Evolutionary conservation across 2,113 vertebrate species (phyloP).

Genomic region (Grantiella picta): DNA sequence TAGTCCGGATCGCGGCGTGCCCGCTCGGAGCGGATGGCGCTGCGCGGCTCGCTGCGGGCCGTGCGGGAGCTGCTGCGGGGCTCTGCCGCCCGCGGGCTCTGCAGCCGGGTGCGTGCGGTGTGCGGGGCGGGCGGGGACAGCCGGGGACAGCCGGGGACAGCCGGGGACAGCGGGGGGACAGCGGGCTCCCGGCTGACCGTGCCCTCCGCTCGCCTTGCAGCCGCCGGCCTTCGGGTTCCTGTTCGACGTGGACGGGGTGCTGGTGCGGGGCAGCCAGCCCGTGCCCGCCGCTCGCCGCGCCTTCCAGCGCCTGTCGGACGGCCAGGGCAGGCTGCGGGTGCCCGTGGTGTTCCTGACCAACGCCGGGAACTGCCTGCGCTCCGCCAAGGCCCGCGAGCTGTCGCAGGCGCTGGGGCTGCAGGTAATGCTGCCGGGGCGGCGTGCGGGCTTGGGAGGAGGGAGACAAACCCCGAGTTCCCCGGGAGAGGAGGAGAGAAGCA

Average conservation of each 20-base stretch:
- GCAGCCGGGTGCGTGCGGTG: too few species aligned
- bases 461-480: neutral
- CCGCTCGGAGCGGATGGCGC: too few species aligned
- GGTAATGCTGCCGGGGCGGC: constrained; percentile 53
- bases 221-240: constrained; percentile 86
- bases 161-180: too few species aligned
- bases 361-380: constrained; percentile 86
- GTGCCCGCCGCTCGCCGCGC: constrained; percentile 87
- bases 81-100: too few species aligned
- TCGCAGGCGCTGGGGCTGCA: constrained; percentile 82
- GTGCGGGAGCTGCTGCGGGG: too few species aligned
- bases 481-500: neutral
- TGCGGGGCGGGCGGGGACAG: too few species aligned
- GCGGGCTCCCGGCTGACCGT: neutral
- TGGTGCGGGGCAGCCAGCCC: constrained; percentile 84
- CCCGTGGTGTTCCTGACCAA: constrained; percentile 96
- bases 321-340: constrained; percentile 81
- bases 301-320: constrained; percentile 79
- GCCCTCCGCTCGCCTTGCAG: constrained; percentile 46
- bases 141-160: too few species aligned
- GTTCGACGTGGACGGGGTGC: constrained; percentile 93
- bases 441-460: neutral
- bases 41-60: too few species aligned
- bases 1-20: too few species aligned
- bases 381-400: constrained; percentile 84